Evolutionary conservation across 2,113 vertebrate species (phyloP).

Genomic region (Percina caprodes): DNA sequence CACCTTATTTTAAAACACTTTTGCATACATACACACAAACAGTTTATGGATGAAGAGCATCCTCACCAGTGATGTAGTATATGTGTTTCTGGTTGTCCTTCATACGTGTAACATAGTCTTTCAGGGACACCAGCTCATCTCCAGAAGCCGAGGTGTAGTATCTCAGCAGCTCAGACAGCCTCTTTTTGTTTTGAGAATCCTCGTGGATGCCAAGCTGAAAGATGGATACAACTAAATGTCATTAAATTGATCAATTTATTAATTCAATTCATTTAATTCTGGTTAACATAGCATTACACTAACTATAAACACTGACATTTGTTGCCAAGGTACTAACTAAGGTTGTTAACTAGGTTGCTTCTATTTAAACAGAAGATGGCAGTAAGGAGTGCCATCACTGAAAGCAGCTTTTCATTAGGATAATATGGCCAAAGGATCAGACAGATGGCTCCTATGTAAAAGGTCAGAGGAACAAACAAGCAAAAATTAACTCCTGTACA

Average conservation of each 20-base stretch:
- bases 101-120: constrained; percentile 96
- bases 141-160: constrained; percentile 95
- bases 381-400: constrained; percentile 6
- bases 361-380: constrained; percentile 17
- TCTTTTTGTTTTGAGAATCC: constrained; percentile 96
- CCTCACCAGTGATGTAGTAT: constrained; percentile 96
- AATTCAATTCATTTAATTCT: not conserved
- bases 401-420: constrained; percentile 51
- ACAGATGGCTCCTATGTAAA: constrained; percentile 26
- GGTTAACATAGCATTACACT: not conserved
- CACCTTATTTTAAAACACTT: not conserved
- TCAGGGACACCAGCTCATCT: constrained; percentile 96
- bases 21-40: not conserved
- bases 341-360: not conserved
- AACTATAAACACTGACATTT: not conserved
- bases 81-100: constrained; percentile 98
- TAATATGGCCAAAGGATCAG: constrained; percentile 49
- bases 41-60: not conserved
- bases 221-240: not conserved
- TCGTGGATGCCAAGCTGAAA: constrained; percentile 96
- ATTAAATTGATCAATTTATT: not conserved
- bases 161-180: constrained; percentile 91
- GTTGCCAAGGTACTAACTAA: not conserved
- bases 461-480: constrained; percentile 2
- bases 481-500: not conserved